Percentiles rank a stretch among this genome's conserved stretches.
phyloP scores from a whole-genome alignment of 2,797 vertebrate genomes.

The Lepidocolaptes lacrymiger region DNA sequence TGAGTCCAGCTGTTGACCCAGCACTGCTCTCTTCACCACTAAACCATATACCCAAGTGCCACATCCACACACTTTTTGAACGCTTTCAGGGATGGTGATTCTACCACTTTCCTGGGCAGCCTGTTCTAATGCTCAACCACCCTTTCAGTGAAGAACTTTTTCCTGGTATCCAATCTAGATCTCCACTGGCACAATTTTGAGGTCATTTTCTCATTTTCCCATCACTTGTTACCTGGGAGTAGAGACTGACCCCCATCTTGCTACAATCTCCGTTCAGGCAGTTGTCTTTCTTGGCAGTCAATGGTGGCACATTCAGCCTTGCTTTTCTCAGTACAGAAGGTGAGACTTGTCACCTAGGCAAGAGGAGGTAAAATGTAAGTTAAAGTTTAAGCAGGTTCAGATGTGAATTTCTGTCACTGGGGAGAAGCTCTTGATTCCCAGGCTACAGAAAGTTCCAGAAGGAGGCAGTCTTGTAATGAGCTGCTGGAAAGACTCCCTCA shows the following conservation, averaged over 20 bases:
- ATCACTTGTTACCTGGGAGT: background rate
- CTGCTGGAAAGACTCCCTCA: background rate
- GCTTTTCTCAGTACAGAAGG: background rate
- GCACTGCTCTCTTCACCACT: background rate
- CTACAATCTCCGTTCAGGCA: background rate
- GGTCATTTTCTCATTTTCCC: background rate
- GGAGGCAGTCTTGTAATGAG: background rate
- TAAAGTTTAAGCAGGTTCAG: background rate
- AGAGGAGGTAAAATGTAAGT: background rate
- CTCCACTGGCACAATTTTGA: background rate
- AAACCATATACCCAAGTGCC: background rate
- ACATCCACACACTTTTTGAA: background rate
- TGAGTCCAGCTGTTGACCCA: background rate
- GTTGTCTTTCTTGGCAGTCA: background rate
- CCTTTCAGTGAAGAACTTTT: background rate
- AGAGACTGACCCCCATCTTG: background rate
- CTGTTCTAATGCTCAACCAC: background rate
- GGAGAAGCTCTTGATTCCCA: background rate
- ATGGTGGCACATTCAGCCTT: background rate
- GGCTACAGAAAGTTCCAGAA: background rate
- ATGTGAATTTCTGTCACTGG: background rate
- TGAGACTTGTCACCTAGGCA: background rate
- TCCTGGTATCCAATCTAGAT: background rate
- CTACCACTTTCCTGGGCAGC: background rate
- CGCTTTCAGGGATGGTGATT: background rate